A percentile compares a stretch with the other conserved stretches of the same genome.
phyloP scores from a whole-genome alignment of 1,140 invertebrate genomes.

The silkworm (Bombyx mori) region ASM3026992v2 NC_085129.1:11011001-11011500 shows the following conservation, averaged over 20 bases:
- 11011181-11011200: slow-evolving; percentile 60
- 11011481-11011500: too few relatives aligned
- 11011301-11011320: slow-evolving; percentile 61
- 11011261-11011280: slow-evolving; percentile 67
- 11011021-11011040: slow-evolving; percentile 25
- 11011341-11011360: slow-evolving; percentile 38
- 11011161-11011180: slow-evolving; percentile 57
- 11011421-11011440: slow-evolving; percentile 9
- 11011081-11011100: slow-evolving; percentile 40
- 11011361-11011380: slow-evolving; percentile 53
- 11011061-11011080: slow-evolving; percentile 42
- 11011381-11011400: slow-evolving; percentile 45
- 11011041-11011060: slow-evolving; percentile 29
- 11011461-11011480: too few relatives aligned
- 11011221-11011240: slow-evolving; percentile 70
- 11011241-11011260: slow-evolving; percentile 70
- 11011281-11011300: slow-evolving; percentile 63
- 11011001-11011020: slow-evolving; percentile 11
- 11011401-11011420: slow-evolving; percentile 36
- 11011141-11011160: slow-evolving; percentile 69
- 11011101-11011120: slow-evolving; percentile 59
- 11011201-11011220: slow-evolving; percentile 72
- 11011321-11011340: slow-evolving; percentile 62
- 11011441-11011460: too few relatives aligned
- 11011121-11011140: slow-evolving; percentile 65